Base-by-base conservation (phyloP, 2,113 vertebrate genomes). In the Scytalopus superciliaris region DNA sequence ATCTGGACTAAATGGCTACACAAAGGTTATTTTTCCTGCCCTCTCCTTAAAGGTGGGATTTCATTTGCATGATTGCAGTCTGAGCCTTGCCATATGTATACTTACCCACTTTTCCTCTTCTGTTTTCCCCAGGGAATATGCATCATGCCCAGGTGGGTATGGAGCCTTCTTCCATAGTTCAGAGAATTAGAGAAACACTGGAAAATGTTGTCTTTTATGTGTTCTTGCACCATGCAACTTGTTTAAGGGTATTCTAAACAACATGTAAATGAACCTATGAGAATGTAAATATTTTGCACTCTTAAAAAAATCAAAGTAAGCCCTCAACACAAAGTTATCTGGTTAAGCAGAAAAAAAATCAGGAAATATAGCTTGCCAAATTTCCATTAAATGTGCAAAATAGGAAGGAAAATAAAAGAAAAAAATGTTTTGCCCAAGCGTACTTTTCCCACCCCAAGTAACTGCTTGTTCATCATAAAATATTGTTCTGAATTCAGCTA, bases 381-480 rank as follows among this genome's bases (percentile, higher is more conserved):
- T 68, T 81, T 79, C 52, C 15, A 76, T 8, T 56, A 14, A 4
- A 86, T 72, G 3, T 60, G 25, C 0, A 0, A 85, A 64, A 87
- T 3, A 30, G 1, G 12, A 14, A 14, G 3, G 3, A 7, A 49
- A 62, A 7, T 0, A 6, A 39, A 63, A n/a, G 5, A 16, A 28
- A 18, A 49, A 42, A 15, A 18, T 3, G 5, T 30, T 86, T 72
- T 19, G 14, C 55, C 14, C 10, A 64, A 53, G 27, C 57, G 6
- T 27, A 83, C 59, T 3, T 84, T 88, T 69, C 15, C 11, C 25
- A 73, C 27, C 14, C 33, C 17, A 85, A 60, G 23, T 31, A 67
- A 45, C 12, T 23, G 3, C 18, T 75, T 75, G 12, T 39, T 75
- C 13, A 47, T 64, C 7, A 45, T 31, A 64, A 87, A 84, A 75